A percentile compares a stretch with the other conserved stretches of the same genome.
Evolutionary conservation across 2,888 invertebrate species (phyloP).

Genomic region (Epinotia demarniana): DNA sequence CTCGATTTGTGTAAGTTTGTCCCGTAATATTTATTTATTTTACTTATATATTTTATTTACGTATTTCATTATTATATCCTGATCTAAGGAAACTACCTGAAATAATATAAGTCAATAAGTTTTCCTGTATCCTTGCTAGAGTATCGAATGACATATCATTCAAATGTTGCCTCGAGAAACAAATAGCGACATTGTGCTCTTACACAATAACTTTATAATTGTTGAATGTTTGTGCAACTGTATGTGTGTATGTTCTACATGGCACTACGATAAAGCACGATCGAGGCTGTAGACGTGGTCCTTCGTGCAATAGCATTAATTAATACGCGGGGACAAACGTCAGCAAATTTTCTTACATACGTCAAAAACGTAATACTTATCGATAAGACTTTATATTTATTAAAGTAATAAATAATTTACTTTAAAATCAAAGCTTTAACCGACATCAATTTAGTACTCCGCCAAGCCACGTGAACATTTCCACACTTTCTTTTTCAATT

Average conservation of each 20-base stretch:
- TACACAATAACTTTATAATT: slow-evolving; percentile 21
- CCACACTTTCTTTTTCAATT: no score
- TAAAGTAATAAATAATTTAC: not conserved
- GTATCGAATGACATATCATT: slow-evolving; percentile 18
- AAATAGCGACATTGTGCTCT: slow-evolving; percentile 6
- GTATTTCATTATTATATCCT: slow-evolving; percentile 14
- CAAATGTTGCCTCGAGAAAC: slow-evolving; percentile 3
- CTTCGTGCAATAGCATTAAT: not conserved
- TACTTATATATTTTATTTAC: no score
- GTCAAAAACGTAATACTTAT: not conserved
- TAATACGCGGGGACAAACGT: slow-evolving; percentile 12
- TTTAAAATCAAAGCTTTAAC: not conserved
- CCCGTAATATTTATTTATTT: no score
- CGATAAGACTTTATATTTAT: not conserved
- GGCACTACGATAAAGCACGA: slow-evolving; percentile 31
- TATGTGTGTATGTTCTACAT: not conserved
- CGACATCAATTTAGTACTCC: no score
- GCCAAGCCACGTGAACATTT: no score
- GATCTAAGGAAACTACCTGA: slow-evolving; percentile 6
- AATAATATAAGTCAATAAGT: slow-evolving; percentile 2
- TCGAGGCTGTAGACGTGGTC: not conserved
- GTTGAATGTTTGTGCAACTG: slow-evolving; percentile 28
- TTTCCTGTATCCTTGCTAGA: slow-evolving; percentile 27
- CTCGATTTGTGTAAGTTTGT: no score
- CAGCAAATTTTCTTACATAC: slow-evolving; percentile 14